phyloP scores from a whole-genome alignment of 2,113 vertebrate species.

The Rhinoderma darwinii region DNA sequence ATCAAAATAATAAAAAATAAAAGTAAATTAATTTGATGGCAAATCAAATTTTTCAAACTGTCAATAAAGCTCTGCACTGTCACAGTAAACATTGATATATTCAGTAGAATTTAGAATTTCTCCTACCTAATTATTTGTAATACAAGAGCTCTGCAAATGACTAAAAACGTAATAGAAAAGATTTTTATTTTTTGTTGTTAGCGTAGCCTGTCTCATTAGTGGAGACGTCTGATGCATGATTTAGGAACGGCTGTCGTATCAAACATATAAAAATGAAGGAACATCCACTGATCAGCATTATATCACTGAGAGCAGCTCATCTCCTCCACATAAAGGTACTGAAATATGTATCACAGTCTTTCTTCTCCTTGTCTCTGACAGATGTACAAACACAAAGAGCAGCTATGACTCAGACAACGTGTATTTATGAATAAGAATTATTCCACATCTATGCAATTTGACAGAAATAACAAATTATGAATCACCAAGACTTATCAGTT shows the following conservation, averaged over 20 bases:
- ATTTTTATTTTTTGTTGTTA: neutral
- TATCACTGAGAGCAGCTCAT: neutral
- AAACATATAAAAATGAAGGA: conserved; percentile 7
- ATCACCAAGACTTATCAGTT: too few species aligned
- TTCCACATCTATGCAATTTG: neutral
- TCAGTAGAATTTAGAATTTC: conserved; percentile 7
- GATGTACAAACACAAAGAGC: neutral
- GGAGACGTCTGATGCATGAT: conserved; percentile 4
- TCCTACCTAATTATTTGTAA: conserved; percentile 9
- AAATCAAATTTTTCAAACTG: neutral
- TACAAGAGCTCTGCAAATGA: neutral
- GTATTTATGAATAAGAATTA: neutral
- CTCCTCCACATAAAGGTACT: conserved; percentile 7
- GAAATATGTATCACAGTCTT: conserved; percentile 36
- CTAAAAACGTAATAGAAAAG: neutral
- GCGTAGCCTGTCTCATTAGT: conserved; percentile 18
- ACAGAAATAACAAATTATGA: neutral
- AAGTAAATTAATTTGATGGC: neutral
- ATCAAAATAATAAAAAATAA: neutral
- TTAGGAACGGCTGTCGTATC: conserved; percentile 7
- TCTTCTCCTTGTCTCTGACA: neutral
- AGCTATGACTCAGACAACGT: neutral
- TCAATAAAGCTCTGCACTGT: neutral
- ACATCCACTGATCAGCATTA: neutral
- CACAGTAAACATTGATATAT: neutral